Base-by-base conservation (phyloP, 2,797 vertebrate genomes). In the Platyrinchus mystaceus region DNA sequence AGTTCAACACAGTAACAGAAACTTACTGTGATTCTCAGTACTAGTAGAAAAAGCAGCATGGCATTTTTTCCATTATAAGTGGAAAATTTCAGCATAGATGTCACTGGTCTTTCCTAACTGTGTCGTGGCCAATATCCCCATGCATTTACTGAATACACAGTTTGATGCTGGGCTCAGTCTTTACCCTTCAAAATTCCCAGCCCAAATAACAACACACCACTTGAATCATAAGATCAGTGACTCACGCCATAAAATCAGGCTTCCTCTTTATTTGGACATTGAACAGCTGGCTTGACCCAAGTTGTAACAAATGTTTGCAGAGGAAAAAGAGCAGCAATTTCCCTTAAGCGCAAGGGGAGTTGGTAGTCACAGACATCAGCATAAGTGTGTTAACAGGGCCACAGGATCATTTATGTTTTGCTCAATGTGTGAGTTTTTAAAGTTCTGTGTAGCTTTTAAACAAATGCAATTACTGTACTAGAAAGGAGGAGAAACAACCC, bases 181-280 rank as follows among this genome's bases (percentile, higher is more conserved):
- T 75, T 34, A 64, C 30, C 12, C 62, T 86, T 88, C 74, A 60
- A 64, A 77, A 75, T 71, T 91, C n/a, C 41, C 58, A 92, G 63
- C 55, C 52, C 71, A 87, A 86, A 87, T 41, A 70, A 84, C 93
- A 66, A 78, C 53, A 46, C 43, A 53, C 2, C 14, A 23, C 26
- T 94, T 94, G 64, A 81, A 96, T 93, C 92, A 86, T 81, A 82
- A 83, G 53, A 68, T 83, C 64, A 70, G 12, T 87, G 91, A 92
- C 46, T 95, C 80, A 55, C 7, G 43, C 41, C 69, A 59, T 62
- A 87, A 94, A 95, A 94, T 74, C 80, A 94, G 52, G 15, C 50
- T 96, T 97, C 91, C 93, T 94, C 87, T 94, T 96, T 94, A 71
- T 89, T 50, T 76, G 62, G 91, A 62, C 62, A 56, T 52, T 84